Base-by-base conservation (phyloP, 1,140 invertebrate genomes). In the Tetramorium simillimum region DNA sequence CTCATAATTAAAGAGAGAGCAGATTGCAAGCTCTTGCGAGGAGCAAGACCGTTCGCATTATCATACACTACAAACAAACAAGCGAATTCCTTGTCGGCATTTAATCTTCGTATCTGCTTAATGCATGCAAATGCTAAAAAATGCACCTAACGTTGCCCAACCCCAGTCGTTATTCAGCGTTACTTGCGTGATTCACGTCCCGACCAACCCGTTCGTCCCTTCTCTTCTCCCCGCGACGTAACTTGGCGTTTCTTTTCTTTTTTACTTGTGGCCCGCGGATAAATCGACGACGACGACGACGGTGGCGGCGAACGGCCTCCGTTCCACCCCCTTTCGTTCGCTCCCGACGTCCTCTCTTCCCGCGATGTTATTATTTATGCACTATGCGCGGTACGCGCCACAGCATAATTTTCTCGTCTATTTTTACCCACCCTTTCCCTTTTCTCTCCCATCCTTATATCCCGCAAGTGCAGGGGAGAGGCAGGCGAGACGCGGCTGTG, bases 51-150 rank as follows among this genome's bases (percentile, higher is more conserved):
- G 21, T 49, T 43, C 21, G 73, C 82, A 78, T 85, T 77, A 85
- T 85, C 73, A 69, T 85, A 63, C 18, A 60, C 73, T 60, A 33
- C 58, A 58, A 78, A 78, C 82, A 78, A 85, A 85, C 82, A 85
- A 76, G 73, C 33, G 49, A 85, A 85, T 85, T 85, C 82, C 73
- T 77, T 86, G 76, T 86, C 85, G 65, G 65, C 63, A 78, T 70
- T 82, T 82, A 82, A 86, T 86, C 78, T 81, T 86, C 75, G 63
- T 80, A 81, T 72, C 69, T 72, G 85, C 65, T 82, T 86, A 86
- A 86, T 86, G 77, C 65, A 82, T 62, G 73, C 82, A 78, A 85
- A 85, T 85, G 82, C 60, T 85, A 85, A 85, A 85, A 85, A 85
- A 85, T 85, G 82, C 73, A 85, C 82, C 65, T 85, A 85, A 78